Evolutionary conservation across 2,888 invertebrate species (phyloP), one percentile per base, ranked within the genome.

Genomic region (Orgyia antiqua): DNA sequence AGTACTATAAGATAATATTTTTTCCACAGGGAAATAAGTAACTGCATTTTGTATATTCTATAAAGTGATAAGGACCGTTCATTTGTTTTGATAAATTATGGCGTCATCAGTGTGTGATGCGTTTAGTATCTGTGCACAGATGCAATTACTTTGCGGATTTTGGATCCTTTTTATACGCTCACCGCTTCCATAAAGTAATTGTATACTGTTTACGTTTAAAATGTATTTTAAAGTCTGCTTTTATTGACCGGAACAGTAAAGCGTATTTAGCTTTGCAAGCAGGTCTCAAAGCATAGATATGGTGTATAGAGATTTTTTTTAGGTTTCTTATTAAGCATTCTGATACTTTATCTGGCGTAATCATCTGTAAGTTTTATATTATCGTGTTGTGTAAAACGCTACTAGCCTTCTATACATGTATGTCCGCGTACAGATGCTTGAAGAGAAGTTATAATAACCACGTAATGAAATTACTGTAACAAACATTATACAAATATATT

Each of bases 41-140:
- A 87, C 82, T 87, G 87, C 87, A 87, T 87, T 87, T 87, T 87
- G 87, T 87, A 87, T 87, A 87, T 87, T 87, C 83, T 87, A 87
- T 87, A 75, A 87, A 86, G 84, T 86, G 87, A 84, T 83, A 82
- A 84, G 86, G 79, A 83, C 72, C 80, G 82, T 78, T 80, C 77
- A 82, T 80, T 86, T 83, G 79, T 82, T 86, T 84, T 82, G 82
- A 82, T 80, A 73, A 84, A 83, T 75, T 70, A 80, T 77, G 76
- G 78, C 80, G 78, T 68, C 74, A 70, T 74, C 76, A 66, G 72
- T 77, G 76, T 75, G 71, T 69, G 82, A 75, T 74, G 75, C 77
- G 76, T 72, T 74, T 74, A 68, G 73, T 61, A 73, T 70, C 73
- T 66, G 59, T 58, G 51, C 70, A 69, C 80, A 78, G 79, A 59